Evolutionary conservation across 2,888 invertebrate species (phyloP), one percentile per base, ranked within the genome.

Genomic region (Zonitis immaculata): DNA sequence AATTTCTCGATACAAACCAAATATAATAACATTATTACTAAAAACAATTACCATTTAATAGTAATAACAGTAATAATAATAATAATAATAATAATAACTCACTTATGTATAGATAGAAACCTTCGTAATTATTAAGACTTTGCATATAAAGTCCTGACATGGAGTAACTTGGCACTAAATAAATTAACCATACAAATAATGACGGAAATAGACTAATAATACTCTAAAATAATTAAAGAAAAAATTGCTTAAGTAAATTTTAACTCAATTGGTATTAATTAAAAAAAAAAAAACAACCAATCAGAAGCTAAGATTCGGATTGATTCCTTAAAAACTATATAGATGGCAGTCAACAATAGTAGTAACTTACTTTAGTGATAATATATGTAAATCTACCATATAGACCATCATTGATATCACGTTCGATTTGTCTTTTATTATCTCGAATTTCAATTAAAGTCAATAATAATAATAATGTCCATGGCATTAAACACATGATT

Each of bases 61-160:
- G 20, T 39, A 7, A 6, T 22, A 18, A 56, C 73, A 22, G 5
- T 22, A 22, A 22, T 22, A 22, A 22, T 22, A 5, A 4, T 22
- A 5, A 4, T 4, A 5, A 22, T 22, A 4, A 22, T 50, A 8
- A 28, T 43, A 7, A 6, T 22, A 18, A 56, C 73, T 74, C 74
- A 86, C 87, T 87, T 79, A 87, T 80, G 71, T 87, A 87, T 59
- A 84, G 76, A 72, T 87, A 86, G 70, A 87, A 86, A 59, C 86
- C 87, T 49, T 85, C 84, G 63, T 85, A 81, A 67, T 84, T 82
- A 44, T 78, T 82, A 11, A 80, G 79, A 9, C 82, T 80, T 67
- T 87, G 87, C 64, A 86, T 84, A 65, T 91, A 90, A 0, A 91
- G 76, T 0, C 91, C 91, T 22, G 88, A 86, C 92, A 93, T 92